These are phyloP conservation scores for Aethes cnicana DNA, from an alignment of 2,888 invertebrate species.

Conservation along the genomic window DNA sequence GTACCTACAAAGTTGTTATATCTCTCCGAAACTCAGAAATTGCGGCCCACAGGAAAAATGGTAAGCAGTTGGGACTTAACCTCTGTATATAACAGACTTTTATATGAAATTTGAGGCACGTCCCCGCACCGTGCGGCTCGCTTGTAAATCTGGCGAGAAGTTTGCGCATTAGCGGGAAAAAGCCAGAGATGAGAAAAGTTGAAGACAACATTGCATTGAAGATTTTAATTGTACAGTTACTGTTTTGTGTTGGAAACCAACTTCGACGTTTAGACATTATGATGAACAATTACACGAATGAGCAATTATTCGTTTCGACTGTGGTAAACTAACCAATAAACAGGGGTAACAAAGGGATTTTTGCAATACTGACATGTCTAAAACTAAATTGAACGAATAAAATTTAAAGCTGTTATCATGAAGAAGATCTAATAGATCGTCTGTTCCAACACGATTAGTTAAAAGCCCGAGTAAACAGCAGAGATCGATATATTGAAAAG, in stretches of 20 bases:
- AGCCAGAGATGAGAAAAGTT: conserved; percentile 64
- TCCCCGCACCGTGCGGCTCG: conserved; percentile 42
- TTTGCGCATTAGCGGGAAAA: conserved; percentile 68
- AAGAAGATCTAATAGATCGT: no score
- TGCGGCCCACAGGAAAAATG: no score
- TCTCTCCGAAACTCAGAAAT: no score
- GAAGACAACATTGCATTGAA: conserved; percentile 44
- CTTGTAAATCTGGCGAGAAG: conserved; percentile 48
- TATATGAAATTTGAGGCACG: conserved; percentile 54
- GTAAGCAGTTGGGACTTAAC: conserved; percentile 37
- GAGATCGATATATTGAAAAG: conserved; percentile 40
- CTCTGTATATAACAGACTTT: conserved; percentile 39
- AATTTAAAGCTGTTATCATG: no score
- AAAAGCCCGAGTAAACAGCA: neutral
- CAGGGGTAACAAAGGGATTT: no score
- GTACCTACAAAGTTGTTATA: no score
- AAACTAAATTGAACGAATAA: no score
- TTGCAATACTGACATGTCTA: no score
- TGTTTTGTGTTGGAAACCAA: conserved; percentile 15
- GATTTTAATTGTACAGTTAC: conserved; percentile 31
- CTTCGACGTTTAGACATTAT: neutral
- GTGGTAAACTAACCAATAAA: no score
- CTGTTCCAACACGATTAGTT: no score
- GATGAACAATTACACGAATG: neutral
- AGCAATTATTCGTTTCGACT: no score